Conservation (phyloP, 2,888 invertebrate species). For the Capitulum mitella region DNA sequence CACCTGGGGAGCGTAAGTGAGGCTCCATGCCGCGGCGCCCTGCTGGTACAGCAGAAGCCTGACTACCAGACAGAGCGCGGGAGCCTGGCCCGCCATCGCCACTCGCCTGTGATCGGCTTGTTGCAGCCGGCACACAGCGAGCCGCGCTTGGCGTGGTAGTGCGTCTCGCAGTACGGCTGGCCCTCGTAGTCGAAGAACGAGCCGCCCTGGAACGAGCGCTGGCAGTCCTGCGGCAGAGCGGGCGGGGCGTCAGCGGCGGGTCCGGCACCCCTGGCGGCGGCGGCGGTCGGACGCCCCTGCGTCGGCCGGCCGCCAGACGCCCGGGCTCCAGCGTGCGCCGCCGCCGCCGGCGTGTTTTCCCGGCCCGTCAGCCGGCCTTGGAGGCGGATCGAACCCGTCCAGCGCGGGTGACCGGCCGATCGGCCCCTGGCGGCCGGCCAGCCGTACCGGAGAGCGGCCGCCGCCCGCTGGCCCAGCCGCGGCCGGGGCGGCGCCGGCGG, state of each 20-base stretch:
- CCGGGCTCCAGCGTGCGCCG: too few species aligned
- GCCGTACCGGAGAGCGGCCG: too few species aligned
- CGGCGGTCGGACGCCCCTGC: too few species aligned
- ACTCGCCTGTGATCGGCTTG: slow-evolving; percentile 80
- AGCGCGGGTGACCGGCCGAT: slow-evolving; percentile 11
- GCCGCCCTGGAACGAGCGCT: slow-evolving; percentile 91
- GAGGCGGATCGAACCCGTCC: not conserved
- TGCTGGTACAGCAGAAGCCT: too few species aligned
- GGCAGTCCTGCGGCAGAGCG: slow-evolving; percentile 71
- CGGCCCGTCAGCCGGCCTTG: not conserved
- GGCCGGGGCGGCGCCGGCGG: too few species aligned
- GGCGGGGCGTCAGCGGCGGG: too few species aligned
- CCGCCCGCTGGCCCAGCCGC: too few species aligned
- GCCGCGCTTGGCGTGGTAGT: slow-evolving; percentile 94
- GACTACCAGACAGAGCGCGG: too few species aligned
- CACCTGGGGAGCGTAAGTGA: too few species aligned
- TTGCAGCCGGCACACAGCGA: slow-evolving; percentile 96
- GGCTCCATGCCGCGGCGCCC: too few species aligned
- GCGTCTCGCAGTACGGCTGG: slow-evolving; percentile 95
- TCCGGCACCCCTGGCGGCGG: not conserved
- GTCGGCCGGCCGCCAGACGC: too few species aligned
- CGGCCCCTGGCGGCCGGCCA: not conserved
- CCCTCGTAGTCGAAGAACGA: slow-evolving; percentile 99
- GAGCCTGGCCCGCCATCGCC: too few species aligned
- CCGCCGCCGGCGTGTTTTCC: not conserved